These are phyloP conservation scores for Lasioglossum morio DNA, from an alignment of 2,888 invertebrate species.

Conservation along the genomic window DNA sequence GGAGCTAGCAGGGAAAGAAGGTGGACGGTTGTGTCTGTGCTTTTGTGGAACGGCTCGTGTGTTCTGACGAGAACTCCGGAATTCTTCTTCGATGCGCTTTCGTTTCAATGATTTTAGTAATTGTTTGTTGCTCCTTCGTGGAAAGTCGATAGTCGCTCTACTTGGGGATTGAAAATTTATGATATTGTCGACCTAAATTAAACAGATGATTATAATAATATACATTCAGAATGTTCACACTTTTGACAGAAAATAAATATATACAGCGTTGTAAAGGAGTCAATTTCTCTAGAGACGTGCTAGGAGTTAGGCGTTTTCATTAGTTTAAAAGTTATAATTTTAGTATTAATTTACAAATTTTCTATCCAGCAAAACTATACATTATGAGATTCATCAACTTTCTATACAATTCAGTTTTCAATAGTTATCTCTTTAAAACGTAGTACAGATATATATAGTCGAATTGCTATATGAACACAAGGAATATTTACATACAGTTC, in stretches of 20 bases:
- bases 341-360: too few species aligned
- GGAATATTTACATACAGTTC: too few species aligned
- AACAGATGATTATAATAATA: too few species aligned
- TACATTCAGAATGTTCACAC: background rate
- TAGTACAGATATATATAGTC: background rate
- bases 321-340: too few species aligned
- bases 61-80: background rate
- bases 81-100: background rate
- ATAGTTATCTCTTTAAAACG: too few species aligned
- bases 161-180: background rate
- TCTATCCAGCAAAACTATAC: too few species aligned
- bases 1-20: background rate
- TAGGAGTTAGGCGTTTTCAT: too few species aligned
- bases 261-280: too few species aligned
- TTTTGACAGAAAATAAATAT: background rate
- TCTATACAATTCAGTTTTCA: too few species aligned
- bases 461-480: background rate
- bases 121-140: background rate
- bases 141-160: background rate
- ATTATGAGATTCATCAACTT: too few species aligned
- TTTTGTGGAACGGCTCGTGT: background rate
- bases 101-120: background rate
- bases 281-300: too few species aligned
- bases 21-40: slow-evolving; percentile 6
- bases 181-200: background rate